Evolutionary conservation across 2,113 vertebrate genomes (phyloP).

Genomic region (Nanorana parkeri): DNA sequence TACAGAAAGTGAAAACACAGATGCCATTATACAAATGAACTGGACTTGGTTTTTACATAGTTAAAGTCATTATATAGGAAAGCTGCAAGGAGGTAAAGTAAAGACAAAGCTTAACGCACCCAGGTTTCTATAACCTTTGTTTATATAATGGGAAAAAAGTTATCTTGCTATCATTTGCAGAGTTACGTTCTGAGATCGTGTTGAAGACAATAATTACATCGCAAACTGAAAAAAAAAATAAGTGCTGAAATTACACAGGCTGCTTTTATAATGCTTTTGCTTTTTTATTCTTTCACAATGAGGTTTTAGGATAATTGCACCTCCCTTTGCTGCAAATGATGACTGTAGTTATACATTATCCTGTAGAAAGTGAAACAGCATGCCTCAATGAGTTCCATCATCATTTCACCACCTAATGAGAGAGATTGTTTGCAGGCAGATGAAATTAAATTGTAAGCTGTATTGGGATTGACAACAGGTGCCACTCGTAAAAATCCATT

Average conservation of each 20-base stretch:
- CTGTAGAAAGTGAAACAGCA: constrained; percentile 80
- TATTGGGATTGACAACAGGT: constrained; percentile 91
- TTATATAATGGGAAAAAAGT: constrained; percentile 59
- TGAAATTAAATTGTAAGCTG: constrained; percentile 95
- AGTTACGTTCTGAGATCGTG: constrained; percentile 61
- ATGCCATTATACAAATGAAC: neutral
- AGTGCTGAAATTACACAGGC: constrained; percentile 53
- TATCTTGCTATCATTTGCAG: constrained; percentile 55
- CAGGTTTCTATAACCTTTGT: constrained; percentile 23
- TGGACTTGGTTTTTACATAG: neutral
- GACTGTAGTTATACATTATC: constrained; percentile 76
- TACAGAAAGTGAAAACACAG: neutral
- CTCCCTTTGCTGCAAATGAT: constrained; percentile 76
- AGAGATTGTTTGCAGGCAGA: constrained; percentile 90
- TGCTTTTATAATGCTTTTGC: constrained; percentile 60
- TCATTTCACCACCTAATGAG: constrained; percentile 88
- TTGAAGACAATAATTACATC: constrained; percentile 67
- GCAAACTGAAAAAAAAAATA: constrained; percentile 65
- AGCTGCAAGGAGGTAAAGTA: neutral
- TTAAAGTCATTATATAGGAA: neutral
- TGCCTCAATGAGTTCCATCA: constrained; percentile 84
- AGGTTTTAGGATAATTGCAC: constrained; percentile 76
- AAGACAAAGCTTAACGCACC: neutral
- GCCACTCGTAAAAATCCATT: constrained; percentile 80
- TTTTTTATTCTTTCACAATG: constrained; percentile 64